Conservation (phyloP, 2,888 invertebrate genomes). For the Heliconius erato region DNA sequence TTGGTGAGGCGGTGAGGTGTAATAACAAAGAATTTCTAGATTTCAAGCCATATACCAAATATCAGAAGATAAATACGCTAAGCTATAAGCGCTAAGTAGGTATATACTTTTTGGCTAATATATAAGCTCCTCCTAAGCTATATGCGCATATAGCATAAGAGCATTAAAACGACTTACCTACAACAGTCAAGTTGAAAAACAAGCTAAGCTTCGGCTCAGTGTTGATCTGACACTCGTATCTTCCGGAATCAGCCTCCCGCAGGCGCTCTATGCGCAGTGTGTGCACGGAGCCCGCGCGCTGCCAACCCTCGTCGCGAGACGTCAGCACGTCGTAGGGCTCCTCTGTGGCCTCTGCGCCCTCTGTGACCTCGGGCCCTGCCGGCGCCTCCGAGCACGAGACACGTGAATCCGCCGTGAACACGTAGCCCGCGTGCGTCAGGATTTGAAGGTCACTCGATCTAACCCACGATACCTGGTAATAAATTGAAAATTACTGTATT, state of each 20-base stretch:
- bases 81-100: too few species aligned
- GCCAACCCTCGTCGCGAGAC: conserved; percentile 79
- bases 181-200: conserved; percentile 87
- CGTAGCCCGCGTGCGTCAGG: conserved; percentile 87
- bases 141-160: background rate
- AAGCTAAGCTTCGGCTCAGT: conserved; percentile 91
- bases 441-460: conserved; percentile 89
- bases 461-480: conserved; percentile 91
- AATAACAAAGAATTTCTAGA: too few species aligned
- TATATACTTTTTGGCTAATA: too few species aligned
- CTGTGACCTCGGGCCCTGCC: conserved; percentile 72
- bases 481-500: too few species aligned
- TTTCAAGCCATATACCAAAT: too few species aligned
- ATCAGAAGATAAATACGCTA: too few species aligned
- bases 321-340: conserved; percentile 84
- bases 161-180: conserved; percentile 79
- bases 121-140: background rate
- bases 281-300: conserved; percentile 80
- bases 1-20: background rate
- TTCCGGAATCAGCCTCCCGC: conserved; percentile 87
- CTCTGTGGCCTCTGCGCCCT: conserved; percentile 81
- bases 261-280: conserved; percentile 87
- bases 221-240: conserved; percentile 91
- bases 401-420: conserved; percentile 89
- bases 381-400: conserved; percentile 86